Evolutionary conservation across 2,888 invertebrate genomes (phyloP).

Genomic region (Cephus spinipes): DNA sequence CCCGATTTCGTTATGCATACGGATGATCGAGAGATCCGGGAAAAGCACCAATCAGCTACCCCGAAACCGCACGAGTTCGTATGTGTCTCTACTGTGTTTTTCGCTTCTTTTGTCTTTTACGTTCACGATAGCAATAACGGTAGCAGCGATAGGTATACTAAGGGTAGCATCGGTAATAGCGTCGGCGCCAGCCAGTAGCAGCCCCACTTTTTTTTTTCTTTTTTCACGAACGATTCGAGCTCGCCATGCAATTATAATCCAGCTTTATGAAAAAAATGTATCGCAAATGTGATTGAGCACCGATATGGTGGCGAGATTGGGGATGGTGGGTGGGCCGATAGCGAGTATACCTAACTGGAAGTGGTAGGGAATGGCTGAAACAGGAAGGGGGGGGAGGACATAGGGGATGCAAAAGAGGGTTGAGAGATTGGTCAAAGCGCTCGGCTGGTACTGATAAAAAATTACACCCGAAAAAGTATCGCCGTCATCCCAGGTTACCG

Average conservation of each 20-base stretch:
- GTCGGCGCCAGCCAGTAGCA: neutral
- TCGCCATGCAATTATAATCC: slow-evolving; percentile 67
- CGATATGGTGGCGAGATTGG: slow-evolving; percentile 63
- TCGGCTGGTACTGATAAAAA: slow-evolving; percentile 58
- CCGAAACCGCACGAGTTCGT: slow-evolving; percentile 64
- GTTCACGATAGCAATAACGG: slow-evolving; percentile 18
- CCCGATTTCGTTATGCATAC: slow-evolving; percentile 42
- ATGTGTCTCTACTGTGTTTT: neutral
- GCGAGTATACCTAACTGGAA: neutral
- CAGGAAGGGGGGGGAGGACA: slow-evolving; percentile 6
- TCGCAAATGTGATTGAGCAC: slow-evolving; percentile 66
- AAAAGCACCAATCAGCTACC: slow-evolving; percentile 61
- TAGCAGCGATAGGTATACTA: neutral
- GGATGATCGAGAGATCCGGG: slow-evolving; percentile 10
- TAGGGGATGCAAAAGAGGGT: slow-evolving; percentile 28
- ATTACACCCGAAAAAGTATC: slow-evolving; percentile 59
- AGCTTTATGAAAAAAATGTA: slow-evolving; percentile 67
- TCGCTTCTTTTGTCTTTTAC: slow-evolving; percentile 26
- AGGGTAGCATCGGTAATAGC: neutral
- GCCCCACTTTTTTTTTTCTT: slow-evolving; percentile 45
- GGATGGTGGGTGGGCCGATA: slow-evolving; percentile 18
- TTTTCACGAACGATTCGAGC: slow-evolving; percentile 49
- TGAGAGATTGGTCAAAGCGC: slow-evolving; percentile 59
- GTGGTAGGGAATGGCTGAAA: slow-evolving; percentile 14
- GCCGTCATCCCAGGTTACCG: slow-evolving; percentile 40